Base-by-base conservation (phyloP, 2,888 invertebrate species). In the Alviniconcha strummeri region DNA sequence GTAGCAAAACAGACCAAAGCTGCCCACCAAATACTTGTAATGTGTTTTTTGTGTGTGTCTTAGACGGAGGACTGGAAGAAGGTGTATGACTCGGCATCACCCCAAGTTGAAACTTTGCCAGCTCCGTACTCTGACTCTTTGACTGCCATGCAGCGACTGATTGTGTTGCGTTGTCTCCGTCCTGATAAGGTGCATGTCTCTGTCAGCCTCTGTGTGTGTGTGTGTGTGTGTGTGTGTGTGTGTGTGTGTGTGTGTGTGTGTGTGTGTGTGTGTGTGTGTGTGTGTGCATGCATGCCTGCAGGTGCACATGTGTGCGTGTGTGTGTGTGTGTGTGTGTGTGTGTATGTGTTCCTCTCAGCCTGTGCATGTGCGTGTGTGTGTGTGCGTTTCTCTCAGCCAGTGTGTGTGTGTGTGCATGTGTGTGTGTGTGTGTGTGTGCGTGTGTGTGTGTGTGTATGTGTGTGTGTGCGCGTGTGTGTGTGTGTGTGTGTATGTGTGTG, bases 51-150 rank as follows among this genome's bases (percentile, higher is more conserved):
- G 36, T 36, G 36, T 15, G 4, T 52, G 60, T 15, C 86, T 2
- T 86, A 93, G 93, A 74, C 91, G 72, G 78, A 67, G 0, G 92
- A 93, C 5, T 98, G 98, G 98, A 97, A 96, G 92, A 92, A 92
- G 0, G 96, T 96, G 89, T 98, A 97, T 92, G 97, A 98, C 91
- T 94, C 96, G 11, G 94, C 96, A 0, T 95, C 96, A 88, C 98
- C 98, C 0, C 96, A 98, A 81, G 95, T 96, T 76, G 93, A 94
- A 81, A 87, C 93, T 0, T 95, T 96, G 88, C 97, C 98, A 0
- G 88, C 93, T 3, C 97, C 97, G 0, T 96, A 96, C 91, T 92
- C 96, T 6, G 87, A 88, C 15, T 90, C 95, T 0, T 92, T 96
- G 13, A 91, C 89, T 17, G 95, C 96, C 52, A 94, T 98, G 87